Base-by-base conservation (phyloP, 2,888 invertebrate genomes). In the Harmothoe impar region DNA sequence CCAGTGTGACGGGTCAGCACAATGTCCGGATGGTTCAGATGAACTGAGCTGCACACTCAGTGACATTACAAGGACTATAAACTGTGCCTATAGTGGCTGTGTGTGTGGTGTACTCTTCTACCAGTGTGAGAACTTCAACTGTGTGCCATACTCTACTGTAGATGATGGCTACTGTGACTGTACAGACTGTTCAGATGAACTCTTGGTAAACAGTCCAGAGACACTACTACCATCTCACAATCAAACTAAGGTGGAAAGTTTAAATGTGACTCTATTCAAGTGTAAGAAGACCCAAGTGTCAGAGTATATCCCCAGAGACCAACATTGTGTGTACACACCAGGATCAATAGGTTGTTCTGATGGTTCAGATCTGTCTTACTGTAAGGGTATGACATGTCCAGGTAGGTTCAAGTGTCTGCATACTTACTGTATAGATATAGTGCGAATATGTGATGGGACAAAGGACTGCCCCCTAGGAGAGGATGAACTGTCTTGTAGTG, bases 131-230 rank as follows among this genome's bases (percentile, higher is more conserved):
- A 62, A 20, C 62, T 5, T 62, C 23, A 20, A 62, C 23, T 62
- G 62, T 62, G n/a, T 62, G 20, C 62, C 62, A 20, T 62, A 62
- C 62, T 62, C 62, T 7, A 62, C n/a, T 62, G 62, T 62, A 20
- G 62, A 62, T 20, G 62, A 62, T n/a, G 62, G 62, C 12, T n/a
- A 62, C 15, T 62, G 62, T n/a, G 62, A 62, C 62, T 62, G 62
- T n/a, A 3, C 62, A n/a, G 62, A 62, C n/a, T 62, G 62, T 62
- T 12, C 62, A 62, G 62, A 62, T n/a, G 62, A 62, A 20, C 1
- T 20, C n/a, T 3, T 62, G 7, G 1, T 20, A 20, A 62, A 5
- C 20, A 62, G 3, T 15, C 62, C 62, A 62, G 62, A 62, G 23
- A 12, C 7, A 3, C 3, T 20, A 62, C 62, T 20, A 43, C 43